Conservation (phyloP, 2,888 invertebrate genomes). For the Macrosiphum euphorbiae region DNA sequence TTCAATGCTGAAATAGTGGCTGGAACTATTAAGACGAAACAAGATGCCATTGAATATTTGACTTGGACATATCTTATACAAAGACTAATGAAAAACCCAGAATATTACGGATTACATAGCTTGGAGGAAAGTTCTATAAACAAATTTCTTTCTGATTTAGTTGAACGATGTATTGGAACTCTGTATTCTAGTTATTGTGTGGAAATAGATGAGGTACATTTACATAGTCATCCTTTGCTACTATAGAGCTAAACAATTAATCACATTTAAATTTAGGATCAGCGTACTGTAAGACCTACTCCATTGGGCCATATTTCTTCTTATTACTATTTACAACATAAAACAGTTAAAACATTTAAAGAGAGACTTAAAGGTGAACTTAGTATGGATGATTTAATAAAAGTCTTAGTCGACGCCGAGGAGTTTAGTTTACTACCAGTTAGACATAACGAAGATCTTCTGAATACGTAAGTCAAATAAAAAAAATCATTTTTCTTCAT, state of each 20-base stretch:
- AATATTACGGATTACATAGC: conserved; percentile 86
- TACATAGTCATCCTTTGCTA: conserved; percentile 26
- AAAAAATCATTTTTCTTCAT: conserved; percentile 35
- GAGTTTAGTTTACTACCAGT: conserved; percentile 96
- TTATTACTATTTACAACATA: conserved; percentile 95
- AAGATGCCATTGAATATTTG: conserved; percentile 94
- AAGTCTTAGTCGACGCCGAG: conserved; percentile 84
- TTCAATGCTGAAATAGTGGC: conserved; percentile 97
- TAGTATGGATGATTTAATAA: conserved; percentile 80
- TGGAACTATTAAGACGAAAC: conserved; percentile 92
- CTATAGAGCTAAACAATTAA: neutral
- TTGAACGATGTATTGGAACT: conserved; percentile 82
- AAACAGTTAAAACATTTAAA: conserved; percentile 88
- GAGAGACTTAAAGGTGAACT: conserved; percentile 77
- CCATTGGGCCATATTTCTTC: conserved; percentile 95
- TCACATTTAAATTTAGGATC: conserved; percentile 72
- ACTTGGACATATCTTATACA: conserved; percentile 99
- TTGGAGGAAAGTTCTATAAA: conserved; percentile 80
- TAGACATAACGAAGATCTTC: conserved; percentile 95
- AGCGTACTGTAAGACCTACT: conserved; percentile 75
- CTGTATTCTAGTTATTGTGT: conserved; percentile 85
- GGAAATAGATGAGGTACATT: conserved; percentile 79
- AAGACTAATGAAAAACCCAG: conserved; percentile 72
- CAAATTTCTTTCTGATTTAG: conserved; percentile 82
- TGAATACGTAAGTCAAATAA: conserved; percentile 80